Conservation (phyloP, 2,888 invertebrate genomes). For the Cerceris rybyensis region DNA sequence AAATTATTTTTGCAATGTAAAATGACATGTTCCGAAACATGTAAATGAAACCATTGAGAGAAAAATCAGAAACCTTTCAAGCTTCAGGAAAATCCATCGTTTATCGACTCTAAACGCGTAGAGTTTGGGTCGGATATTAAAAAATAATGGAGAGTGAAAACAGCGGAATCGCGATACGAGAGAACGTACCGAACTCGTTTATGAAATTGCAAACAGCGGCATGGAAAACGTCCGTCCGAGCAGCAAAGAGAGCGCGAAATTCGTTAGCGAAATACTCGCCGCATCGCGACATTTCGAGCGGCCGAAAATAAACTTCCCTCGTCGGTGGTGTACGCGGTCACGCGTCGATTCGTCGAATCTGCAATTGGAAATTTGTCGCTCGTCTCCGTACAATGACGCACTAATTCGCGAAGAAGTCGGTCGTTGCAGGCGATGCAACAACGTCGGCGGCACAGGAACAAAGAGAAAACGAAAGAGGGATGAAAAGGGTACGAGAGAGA, state of each 20-base stretch:
- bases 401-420: conserved; percentile 56
- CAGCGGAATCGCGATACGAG: no score
- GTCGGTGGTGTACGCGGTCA: conserved; percentile 5
- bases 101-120: no score
- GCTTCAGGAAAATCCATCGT: no score
- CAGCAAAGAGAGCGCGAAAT: neutral
- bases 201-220: no score
- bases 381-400: conserved; percentile 45
- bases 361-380: conserved; percentile 64
- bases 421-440: conserved; percentile 36
- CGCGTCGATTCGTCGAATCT: neutral
- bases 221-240: no score
- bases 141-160: no score
- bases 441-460: neutral
- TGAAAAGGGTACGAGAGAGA: conserved; percentile 22
- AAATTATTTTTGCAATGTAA: no score
- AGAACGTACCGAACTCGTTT: no score
- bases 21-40: no score
- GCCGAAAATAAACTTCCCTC: conserved; percentile 35
- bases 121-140: no score
- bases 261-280: neutral
- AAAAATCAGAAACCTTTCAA: no score
- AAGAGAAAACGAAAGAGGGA: conserved; percentile 21
- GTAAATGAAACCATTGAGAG: no score
- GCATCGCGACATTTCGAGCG: neutral